Percentiles rank a stretch among this genome's conserved stretches.
These are phyloP conservation scores for Molossus molossus DNA, from an alignment of 2,797 vertebrate species.

Conservation along the genomic window DNA sequence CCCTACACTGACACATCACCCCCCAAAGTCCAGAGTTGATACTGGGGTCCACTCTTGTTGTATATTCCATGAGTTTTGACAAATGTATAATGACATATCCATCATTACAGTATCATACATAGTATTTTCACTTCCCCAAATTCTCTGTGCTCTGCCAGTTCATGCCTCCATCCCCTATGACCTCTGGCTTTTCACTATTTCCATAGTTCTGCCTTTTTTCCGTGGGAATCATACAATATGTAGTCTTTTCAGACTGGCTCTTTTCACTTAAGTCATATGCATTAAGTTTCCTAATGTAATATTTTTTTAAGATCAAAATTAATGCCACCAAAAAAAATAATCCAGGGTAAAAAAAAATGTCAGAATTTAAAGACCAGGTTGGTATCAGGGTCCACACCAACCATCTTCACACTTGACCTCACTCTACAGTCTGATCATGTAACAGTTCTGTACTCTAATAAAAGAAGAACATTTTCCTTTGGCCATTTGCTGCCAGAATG, in stretches of 20 bases:
- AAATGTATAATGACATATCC: background rate
- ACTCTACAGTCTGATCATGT: background rate
- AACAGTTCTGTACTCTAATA: background rate
- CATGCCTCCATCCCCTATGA: fast-evolving
- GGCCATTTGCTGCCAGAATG: background rate
- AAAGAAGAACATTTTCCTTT: background rate
- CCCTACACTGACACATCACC: background rate
- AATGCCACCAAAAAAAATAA: background rate
- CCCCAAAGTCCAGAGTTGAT: background rate
- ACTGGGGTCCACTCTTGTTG: background rate
- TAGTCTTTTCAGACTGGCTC: background rate
- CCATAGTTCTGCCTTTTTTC: background rate
- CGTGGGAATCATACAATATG: background rate
- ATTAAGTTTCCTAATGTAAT: background rate
- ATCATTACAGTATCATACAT: too few species aligned
- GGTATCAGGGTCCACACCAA: too few species aligned
- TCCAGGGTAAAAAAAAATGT: slow-evolving; percentile 28
- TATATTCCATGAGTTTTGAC: background rate
- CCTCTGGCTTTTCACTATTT: background rate
- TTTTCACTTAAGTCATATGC: background rate
- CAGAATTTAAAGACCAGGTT: background rate
- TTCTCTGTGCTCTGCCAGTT: background rate
- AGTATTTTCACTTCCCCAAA: background rate
- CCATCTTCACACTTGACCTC: background rate
- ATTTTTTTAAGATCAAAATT: slow-evolving; percentile 24